Conservation (phyloP, 2,797 vertebrate species). For the Sebastes diploproa region DNA sequence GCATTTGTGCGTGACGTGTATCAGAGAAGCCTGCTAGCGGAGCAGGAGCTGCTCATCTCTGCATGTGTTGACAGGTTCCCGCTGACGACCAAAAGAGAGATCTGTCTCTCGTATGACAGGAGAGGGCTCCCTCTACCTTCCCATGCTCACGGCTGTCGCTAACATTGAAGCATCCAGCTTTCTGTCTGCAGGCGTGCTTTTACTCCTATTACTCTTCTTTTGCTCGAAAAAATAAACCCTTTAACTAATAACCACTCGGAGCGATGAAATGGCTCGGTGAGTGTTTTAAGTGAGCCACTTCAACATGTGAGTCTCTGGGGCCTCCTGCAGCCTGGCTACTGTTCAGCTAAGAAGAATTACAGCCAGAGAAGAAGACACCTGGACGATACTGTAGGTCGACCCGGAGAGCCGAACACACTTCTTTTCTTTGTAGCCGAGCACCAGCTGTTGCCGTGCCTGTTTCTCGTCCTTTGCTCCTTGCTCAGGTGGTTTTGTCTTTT, state of each 20-base stretch:
- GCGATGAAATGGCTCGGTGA: conserved; percentile 22
- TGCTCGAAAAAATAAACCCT: conserved; percentile 27
- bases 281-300: conserved; percentile 33
- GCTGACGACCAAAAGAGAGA: conserved; percentile 38
- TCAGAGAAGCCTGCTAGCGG: conserved; percentile 22
- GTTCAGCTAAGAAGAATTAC: conserved; percentile 4
- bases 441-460: conserved; percentile 43
- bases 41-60: conserved; percentile 39
- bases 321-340: conserved; percentile 20
- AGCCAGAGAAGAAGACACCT: conserved; percentile 24
- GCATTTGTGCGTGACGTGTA: conserved; percentile 30
- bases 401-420: neutral
- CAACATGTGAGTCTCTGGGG: conserved; percentile 4
- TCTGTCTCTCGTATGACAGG: conserved; percentile 45
- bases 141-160: conserved; percentile 4
- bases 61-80: conserved; percentile 68
- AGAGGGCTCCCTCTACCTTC: conserved; percentile 49
- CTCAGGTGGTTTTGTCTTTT: conserved; percentile 49
- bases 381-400: neutral
- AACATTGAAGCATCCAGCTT: conserved; percentile 34
- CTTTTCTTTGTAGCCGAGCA: conserved; percentile 24
- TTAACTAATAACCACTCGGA: conserved; percentile 33
- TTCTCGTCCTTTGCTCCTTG: conserved; percentile 28
- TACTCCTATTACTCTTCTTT: conserved; percentile 28
- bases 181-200: conserved; percentile 34